A percentile compares a stretch with the other conserved stretches of the same genome.
phyloP scores from a whole-genome alignment of 1,140 invertebrate species.

The Stegodyphus mimosarum region DNA sequence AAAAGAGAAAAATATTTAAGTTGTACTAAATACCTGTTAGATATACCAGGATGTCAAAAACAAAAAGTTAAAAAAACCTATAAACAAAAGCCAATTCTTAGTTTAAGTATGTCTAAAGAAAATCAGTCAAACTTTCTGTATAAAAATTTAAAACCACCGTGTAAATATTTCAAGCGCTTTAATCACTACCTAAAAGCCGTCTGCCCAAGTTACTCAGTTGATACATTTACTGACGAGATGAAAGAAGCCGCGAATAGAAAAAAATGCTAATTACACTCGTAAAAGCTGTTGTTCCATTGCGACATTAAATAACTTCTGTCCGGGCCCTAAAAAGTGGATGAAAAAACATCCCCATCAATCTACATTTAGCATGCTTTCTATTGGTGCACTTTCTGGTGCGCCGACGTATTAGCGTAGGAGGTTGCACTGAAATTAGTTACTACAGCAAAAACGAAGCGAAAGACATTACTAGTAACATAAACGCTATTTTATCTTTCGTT shows the following conservation, averaged over 20 bases:
- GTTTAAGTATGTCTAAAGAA: too few relatives aligned
- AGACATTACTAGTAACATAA: background rate
- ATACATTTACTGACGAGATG: conserved; percentile 25
- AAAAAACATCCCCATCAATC: conserved; percentile 31
- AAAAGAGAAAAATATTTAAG: too few relatives aligned
- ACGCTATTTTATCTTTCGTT: background rate
- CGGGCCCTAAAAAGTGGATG: conserved; percentile 27
- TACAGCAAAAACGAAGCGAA: background rate
- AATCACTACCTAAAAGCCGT: conserved; percentile 11
- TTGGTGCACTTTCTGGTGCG: background rate
- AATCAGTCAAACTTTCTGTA: too few relatives aligned
- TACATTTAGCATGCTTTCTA: conserved; percentile 22
- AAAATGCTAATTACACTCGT: conserved; percentile 51
- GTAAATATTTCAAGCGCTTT: background rate
- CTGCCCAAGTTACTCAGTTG: conserved; percentile 12
- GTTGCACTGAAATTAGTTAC: conserved; percentile 3
- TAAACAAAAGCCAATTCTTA: too few relatives aligned
- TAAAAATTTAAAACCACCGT: too few relatives aligned
- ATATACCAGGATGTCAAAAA: too few relatives aligned
- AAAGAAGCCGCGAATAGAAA: conserved; percentile 18
- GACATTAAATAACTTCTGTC: conserved; percentile 25
- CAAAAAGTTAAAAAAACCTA: too few relatives aligned
- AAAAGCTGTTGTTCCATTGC: conserved; percentile 15
- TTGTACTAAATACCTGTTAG: too few relatives aligned
- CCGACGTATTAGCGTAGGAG: conserved; percentile 26